Percentiles rank a stretch among this genome's conserved stretches.
Evolutionary conservation across 2,888 invertebrate species (phyloP).

Genomic region (Oxystoma pomonae): DNA sequence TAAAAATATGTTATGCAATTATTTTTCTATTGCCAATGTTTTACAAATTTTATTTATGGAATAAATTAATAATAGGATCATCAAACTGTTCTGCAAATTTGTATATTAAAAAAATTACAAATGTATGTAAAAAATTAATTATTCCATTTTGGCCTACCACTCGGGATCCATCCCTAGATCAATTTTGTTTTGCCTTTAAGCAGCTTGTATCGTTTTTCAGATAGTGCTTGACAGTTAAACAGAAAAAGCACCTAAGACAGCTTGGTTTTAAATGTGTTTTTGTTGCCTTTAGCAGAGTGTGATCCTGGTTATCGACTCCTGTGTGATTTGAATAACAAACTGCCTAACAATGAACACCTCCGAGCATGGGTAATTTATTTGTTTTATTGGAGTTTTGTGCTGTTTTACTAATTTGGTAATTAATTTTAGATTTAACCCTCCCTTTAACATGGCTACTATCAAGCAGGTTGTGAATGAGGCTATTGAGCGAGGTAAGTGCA

Average conservation of each 20-base stretch:
- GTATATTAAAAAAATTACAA: no score
- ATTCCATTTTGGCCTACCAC: no score
- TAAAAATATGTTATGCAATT: no score
- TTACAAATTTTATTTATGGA: no score
- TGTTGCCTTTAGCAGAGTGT: not conserved
- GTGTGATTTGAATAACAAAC: not conserved
- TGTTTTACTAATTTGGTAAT: constrained; percentile 12
- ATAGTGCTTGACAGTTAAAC: not conserved
- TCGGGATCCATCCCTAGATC: no score
- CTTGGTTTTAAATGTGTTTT: not conserved
- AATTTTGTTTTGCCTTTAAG: no score
- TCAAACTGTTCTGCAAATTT: no score
- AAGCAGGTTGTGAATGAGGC: constrained; percentile 94
- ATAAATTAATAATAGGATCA: no score
- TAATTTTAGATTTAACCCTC: constrained; percentile 78
- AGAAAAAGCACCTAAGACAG: not conserved
- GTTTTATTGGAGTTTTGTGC: constrained; percentile 3
- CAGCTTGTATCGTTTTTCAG: no score
- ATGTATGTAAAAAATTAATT: no score
- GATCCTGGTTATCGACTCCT: not conserved
- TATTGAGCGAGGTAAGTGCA: constrained; percentile 78
- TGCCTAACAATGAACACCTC: constrained; percentile 64
- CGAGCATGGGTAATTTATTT: constrained; percentile 66
- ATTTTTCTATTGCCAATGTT: no score
- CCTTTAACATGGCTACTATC: constrained; percentile 90